Percentiles rank a stretch among this genome's conserved stretches.
These are phyloP conservation scores for Epinephelus awoara DNA, from an alignment of 2,797 vertebrate species.

Conservation along the genomic window DNA sequence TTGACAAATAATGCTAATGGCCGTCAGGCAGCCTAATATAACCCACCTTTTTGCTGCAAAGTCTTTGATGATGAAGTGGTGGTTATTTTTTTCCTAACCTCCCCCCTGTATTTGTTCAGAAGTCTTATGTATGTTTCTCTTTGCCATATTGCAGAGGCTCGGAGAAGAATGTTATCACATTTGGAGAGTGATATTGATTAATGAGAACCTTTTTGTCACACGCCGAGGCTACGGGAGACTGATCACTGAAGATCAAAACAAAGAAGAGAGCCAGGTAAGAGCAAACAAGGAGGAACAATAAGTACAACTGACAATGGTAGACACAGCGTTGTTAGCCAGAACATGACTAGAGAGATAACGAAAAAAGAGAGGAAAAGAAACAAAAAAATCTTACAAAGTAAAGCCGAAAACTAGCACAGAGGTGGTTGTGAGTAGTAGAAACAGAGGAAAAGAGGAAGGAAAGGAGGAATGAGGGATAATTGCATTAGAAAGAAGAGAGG, in stretches of 20 bases:
- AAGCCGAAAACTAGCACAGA: conserved; percentile 50
- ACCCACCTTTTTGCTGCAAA: conserved; percentile 11
- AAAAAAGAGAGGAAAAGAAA: conserved; percentile 35
- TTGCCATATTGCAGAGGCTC: conserved; percentile 64
- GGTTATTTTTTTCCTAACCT: conserved; percentile 28
- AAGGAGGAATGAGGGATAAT: conserved; percentile 83
- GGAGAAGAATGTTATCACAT: conserved; percentile 77
- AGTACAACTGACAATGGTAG: conserved; percentile 75
- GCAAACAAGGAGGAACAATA: conserved; percentile 77
- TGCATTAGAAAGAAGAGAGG: conserved; percentile 87
- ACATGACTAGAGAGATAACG: conserved; percentile 65
- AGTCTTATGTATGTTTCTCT: conserved; percentile 55
- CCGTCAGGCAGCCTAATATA: background rate
- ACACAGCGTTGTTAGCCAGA: conserved; percentile 64
- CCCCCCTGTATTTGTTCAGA: conserved; percentile 33
- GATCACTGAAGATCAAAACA: conserved; percentile 79
- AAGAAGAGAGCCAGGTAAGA: conserved; percentile 72
- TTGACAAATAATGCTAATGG: conserved; percentile 22
- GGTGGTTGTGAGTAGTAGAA: conserved; percentile 60
- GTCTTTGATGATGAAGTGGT: conserved; percentile 40
- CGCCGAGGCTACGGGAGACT: conserved; percentile 66
- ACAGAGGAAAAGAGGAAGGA: conserved; percentile 67
- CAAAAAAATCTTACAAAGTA: conserved; percentile 34
- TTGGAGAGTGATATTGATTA: conserved; percentile 81
- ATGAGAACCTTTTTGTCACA: conserved; percentile 79